Percentiles rank a stretch among this genome's conserved stretches.
Conservation (phyloP, 2,888 invertebrate species). For the Xestia rhomboidea region DNA sequence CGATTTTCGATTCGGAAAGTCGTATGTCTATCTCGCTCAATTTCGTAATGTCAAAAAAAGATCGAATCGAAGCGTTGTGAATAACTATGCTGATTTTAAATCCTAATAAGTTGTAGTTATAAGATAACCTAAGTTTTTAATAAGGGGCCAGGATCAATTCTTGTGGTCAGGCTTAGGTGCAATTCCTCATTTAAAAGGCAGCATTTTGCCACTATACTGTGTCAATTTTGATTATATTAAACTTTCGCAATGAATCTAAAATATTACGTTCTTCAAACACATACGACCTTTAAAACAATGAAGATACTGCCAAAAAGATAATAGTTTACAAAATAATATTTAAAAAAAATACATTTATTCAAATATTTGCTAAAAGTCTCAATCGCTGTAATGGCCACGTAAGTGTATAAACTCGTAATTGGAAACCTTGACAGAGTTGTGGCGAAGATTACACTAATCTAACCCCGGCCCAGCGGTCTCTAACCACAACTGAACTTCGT, state of each 20-base stretch:
- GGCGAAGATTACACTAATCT: constrained; percentile 84
- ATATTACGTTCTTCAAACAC: neutral
- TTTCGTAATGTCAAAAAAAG: too few relatives aligned
- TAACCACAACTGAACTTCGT: constrained; percentile 82
- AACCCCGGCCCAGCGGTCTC: constrained; percentile 69
- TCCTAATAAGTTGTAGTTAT: too few relatives aligned
- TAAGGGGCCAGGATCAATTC: too few relatives aligned
- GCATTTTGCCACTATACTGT: too few relatives aligned
- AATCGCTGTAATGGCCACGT: constrained; percentile 64
- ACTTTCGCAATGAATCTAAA: neutral
- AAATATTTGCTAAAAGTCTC: constrained; percentile 52
- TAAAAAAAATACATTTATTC: constrained; percentile 21
- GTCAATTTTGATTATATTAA: neutral
- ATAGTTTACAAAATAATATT: neutral
- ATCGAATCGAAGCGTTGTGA: too few relatives aligned
- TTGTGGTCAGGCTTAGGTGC: neutral
- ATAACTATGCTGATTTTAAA: too few relatives aligned
- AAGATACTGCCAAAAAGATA: neutral
- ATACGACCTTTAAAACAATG: neutral
- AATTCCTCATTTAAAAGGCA: too few relatives aligned
- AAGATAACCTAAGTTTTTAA: too few relatives aligned
- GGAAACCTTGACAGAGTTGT: constrained; percentile 81
- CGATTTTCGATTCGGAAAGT: too few relatives aligned
- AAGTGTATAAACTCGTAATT: constrained; percentile 71
- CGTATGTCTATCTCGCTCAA: too few relatives aligned